phyloP scores from a whole-genome alignment of 2,888 invertebrate genomes.

The Hyppa rectilinea region DNA sequence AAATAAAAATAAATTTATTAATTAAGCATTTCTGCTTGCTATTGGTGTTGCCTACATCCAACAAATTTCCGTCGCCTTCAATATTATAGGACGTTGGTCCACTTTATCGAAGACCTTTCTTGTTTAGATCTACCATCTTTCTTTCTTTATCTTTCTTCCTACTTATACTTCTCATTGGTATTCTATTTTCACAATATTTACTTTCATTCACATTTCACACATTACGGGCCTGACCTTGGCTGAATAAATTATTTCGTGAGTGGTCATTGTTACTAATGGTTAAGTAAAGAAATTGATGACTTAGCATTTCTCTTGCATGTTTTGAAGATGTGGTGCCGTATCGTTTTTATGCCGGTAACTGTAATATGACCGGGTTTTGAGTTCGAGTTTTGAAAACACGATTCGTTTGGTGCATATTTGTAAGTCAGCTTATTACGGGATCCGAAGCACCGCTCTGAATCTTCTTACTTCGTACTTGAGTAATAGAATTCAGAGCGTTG shows the following conservation, averaged over 20 bases:
- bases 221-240: conserved; percentile 48
- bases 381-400: conserved; percentile 62
- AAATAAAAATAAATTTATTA: no score
- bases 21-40: no score
- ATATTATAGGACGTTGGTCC: neutral
- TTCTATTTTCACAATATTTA: conserved; percentile 9
- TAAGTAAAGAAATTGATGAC: conserved; percentile 66
- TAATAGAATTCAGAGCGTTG: no score
- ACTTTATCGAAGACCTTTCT: neutral
- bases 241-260: conserved; percentile 52
- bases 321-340: conserved; percentile 62
- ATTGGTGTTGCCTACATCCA: neutral
- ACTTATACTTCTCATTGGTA: neutral
- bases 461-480: no score
- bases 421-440: no score
- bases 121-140: neutral
- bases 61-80: neutral
- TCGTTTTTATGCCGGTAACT: conserved; percentile 66
- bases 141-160: no score
- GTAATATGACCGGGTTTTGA: conserved; percentile 68
- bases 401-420: conserved; percentile 35
- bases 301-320: conserved; percentile 61
- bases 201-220: conserved; percentile 44
- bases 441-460: no score
- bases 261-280: conserved; percentile 58